phyloP scores from a whole-genome alignment of 2,797 vertebrate genomes.

The Girardinus metallicus region DNA sequence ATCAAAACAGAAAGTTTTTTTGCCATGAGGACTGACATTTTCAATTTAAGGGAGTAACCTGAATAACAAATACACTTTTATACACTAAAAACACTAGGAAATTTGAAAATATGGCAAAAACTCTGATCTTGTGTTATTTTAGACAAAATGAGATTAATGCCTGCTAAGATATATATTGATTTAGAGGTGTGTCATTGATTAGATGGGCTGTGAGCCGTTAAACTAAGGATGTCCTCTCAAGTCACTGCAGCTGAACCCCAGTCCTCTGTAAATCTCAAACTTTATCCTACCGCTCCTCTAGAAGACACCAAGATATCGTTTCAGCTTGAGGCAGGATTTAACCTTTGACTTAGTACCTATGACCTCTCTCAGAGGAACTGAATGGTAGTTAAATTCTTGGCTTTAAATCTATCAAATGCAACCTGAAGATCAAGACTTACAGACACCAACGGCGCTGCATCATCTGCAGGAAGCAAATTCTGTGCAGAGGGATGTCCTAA shows the following conservation, averaged over 20 bases:
- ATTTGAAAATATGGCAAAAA: not conserved
- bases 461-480: not conserved
- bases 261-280: not conserved
- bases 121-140: not conserved
- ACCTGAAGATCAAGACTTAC: not conserved
- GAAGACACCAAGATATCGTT: not conserved
- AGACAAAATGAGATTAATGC: not conserved
- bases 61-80: constrained; percentile 1
- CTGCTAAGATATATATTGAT: not conserved
- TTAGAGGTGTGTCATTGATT: not conserved
- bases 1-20: constrained; percentile 3
- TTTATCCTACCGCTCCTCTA: not conserved
- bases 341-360: not conserved
- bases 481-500: not conserved
- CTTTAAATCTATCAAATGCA: not conserved
- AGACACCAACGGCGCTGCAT: not conserved
- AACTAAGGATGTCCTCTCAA: not conserved
- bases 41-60: not conserved
- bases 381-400: not conserved
- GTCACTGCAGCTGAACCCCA: not conserved
- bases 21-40: not conserved
- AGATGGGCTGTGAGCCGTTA: not conserved
- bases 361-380: not conserved
- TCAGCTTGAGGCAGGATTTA: not conserved
- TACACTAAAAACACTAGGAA: not conserved